Conservation (phyloP, 1,140 invertebrate species). For the Maconellicoccus hirsutus region DNA sequence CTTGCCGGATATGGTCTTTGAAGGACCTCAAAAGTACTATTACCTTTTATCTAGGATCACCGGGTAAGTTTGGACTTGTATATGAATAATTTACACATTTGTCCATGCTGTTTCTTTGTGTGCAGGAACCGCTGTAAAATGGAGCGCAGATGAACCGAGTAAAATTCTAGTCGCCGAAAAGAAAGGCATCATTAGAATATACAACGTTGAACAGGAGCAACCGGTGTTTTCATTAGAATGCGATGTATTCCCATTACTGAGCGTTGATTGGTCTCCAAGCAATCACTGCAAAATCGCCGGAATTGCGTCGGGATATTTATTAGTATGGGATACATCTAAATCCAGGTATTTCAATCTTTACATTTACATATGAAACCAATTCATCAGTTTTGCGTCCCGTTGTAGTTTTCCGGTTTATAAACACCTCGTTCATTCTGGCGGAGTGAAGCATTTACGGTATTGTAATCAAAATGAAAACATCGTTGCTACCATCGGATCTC, state of each 20-base stretch:
- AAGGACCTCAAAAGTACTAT: conserved; percentile 41
- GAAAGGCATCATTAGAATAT: conserved; percentile 56
- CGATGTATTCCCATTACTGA: conserved; percentile 45
- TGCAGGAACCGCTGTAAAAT: conserved; percentile 48
- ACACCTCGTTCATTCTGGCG: conserved; percentile 43
- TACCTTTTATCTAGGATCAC: conserved; percentile 52
- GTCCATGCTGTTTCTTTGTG: conserved; percentile 16
- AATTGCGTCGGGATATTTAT: conserved; percentile 46
- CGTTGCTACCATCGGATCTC: conserved; percentile 45
- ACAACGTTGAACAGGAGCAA: conserved; percentile 53
- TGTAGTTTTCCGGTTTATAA: conserved; percentile 43
- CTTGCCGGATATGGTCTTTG: conserved; percentile 53
- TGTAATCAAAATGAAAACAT: conserved; percentile 42
- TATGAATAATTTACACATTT: background rate
- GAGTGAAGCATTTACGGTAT: conserved; percentile 43
- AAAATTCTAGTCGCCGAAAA: conserved; percentile 66
- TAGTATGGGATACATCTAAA: conserved; percentile 49
- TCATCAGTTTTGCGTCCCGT: conserved; percentile 28
- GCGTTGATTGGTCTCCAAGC: conserved; percentile 54
- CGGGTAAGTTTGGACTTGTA: conserved; percentile 36
- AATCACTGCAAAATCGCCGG: conserved; percentile 48
- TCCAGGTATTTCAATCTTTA: no score
- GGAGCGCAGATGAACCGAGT: conserved; percentile 54
- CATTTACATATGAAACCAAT: conserved; percentile 26
- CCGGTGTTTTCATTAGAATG: conserved; percentile 58